These are phyloP conservation scores for Arothron firmamentum DNA, from an alignment of 2,113 vertebrate species.

Conservation along the genomic window DNA sequence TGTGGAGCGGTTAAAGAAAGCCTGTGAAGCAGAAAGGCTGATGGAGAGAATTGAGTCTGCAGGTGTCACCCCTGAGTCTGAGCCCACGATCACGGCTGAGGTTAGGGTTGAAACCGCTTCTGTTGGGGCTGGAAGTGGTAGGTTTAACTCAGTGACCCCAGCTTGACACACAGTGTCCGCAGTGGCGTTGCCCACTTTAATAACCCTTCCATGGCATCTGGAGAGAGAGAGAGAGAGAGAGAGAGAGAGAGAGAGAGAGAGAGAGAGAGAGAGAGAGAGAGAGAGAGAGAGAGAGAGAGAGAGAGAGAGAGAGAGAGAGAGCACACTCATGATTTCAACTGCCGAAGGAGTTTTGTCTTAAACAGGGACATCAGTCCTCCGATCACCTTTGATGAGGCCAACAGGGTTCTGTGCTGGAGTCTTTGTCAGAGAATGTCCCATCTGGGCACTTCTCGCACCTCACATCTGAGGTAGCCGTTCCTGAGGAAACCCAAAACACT, in stretches of 20 bases:
- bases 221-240: conserved; percentile 20
- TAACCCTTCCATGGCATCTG: conserved; percentile 52
- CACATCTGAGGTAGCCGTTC: conserved; percentile 31
- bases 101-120: background rate
- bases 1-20: background rate
- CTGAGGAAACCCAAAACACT: conserved; percentile 37
- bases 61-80: too few species aligned
- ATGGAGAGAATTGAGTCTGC: too few species aligned
- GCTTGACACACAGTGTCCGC: conserved; percentile 50
- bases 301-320: conserved; percentile 11
- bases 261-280: conserved; percentile 19
- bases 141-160: fast-evolving
- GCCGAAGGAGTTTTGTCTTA: background rate
- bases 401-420: conserved; percentile 41
- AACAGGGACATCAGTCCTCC: background rate
- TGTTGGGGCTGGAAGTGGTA: background rate
- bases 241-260: background rate
- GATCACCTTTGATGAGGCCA: conserved; percentile 61
- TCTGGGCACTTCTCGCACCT: conserved; percentile 38
- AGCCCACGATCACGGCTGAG: too few species aligned
- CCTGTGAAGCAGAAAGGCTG: background rate
- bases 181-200: conserved; percentile 26
- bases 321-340: conserved; percentile 18
- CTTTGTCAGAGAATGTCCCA: conserved; percentile 62
- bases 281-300: conserved; percentile 1